phyloP scores from a whole-genome alignment of 1,140 invertebrate genomes.

The Drosophila sechellia region DNA sequence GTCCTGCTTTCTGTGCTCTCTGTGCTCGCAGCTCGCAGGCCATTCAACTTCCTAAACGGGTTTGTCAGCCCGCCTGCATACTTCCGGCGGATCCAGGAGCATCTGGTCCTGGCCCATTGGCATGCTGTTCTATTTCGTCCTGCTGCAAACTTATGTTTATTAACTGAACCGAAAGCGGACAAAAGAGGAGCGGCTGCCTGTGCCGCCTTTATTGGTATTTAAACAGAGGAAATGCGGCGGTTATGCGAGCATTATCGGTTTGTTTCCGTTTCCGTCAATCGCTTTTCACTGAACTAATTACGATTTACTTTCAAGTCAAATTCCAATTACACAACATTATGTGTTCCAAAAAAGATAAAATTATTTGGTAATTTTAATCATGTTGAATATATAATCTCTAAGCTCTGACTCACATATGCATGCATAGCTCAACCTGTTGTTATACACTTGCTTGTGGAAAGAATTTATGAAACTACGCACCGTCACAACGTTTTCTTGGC shows the following conservation, averaged over 20 bases:
- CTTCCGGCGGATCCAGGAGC: conserved; percentile 26
- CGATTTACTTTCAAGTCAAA: too few species aligned
- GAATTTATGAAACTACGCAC: conserved; percentile 26
- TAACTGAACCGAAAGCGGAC: conserved; percentile 6
- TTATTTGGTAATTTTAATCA: too few species aligned
- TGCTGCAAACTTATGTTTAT: conserved; percentile 23
- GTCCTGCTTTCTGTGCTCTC: background rate
- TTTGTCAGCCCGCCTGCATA: conserved; percentile 47
- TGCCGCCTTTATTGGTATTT: conserved; percentile 16
- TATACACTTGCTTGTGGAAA: conserved; percentile 1
- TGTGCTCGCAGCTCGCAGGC: conserved; percentile 12
- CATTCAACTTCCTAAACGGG: conserved; percentile 45
- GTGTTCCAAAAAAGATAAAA: background rate
- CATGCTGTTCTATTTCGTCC: background rate
- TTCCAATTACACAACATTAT: background rate
- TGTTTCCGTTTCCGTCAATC: conserved; percentile 5
- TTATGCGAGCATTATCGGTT: background rate
- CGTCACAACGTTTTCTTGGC: conserved; percentile 20
- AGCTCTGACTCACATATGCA: too few species aligned
- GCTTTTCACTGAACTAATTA: background rate
- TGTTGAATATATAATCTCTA: background rate
- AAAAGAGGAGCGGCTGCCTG: background rate
- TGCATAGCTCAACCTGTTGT: conserved; percentile 23
- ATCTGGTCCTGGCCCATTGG: conserved; percentile 1
- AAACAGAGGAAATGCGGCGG: conserved; percentile 13